Percentiles rank a stretch among this genome's conserved stretches.
Conservation (phyloP, 1,140 invertebrate genomes). For the Hypothenemus hampei region DNA sequence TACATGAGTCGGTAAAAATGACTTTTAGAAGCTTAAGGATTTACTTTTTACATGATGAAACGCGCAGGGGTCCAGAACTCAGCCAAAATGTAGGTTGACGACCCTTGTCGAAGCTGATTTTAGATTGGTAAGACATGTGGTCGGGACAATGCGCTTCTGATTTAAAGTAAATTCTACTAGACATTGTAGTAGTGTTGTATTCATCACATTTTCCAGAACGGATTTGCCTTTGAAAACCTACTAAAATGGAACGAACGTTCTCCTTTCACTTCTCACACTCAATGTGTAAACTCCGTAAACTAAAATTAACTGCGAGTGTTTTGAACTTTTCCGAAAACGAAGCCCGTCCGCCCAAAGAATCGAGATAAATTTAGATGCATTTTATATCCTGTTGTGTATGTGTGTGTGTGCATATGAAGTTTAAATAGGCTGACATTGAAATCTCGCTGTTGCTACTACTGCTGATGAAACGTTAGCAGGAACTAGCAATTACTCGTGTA, state of each 20-base stretch:
- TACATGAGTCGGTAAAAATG: too few species aligned
- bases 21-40: too few species aligned
- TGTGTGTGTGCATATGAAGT: too few species aligned
- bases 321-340: slow-evolving; percentile 18
- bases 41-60: slow-evolving; percentile 16
- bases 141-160: slow-evolving; percentile 30
- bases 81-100: slow-evolving; percentile 26
- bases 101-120: slow-evolving; percentile 22
- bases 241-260: too few species aligned
- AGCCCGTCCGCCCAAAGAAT: slow-evolving; percentile 5
- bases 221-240: too few species aligned
- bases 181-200: too few species aligned
- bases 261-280: too few species aligned
- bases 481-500: too few species aligned
- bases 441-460: too few species aligned
- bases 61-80: slow-evolving; percentile 31
- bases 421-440: slow-evolving; percentile 22
- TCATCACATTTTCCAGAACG: too few species aligned
- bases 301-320: slow-evolving; percentile 25
- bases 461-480: slow-evolving; percentile 9
- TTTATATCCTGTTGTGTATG: slow-evolving; percentile 17
- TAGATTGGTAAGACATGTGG: slow-evolving; percentile 24
- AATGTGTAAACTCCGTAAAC: too few species aligned
- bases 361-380: slow-evolving; percentile 22
- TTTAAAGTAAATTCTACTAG: slow-evolving; percentile 5